A percentile compares a stretch with the other conserved stretches of the same genome.
These are phyloP conservation scores for Palloptera scutellata DNA, from an alignment of 2,888 invertebrate genomes.

Conservation along the genomic window DNA sequence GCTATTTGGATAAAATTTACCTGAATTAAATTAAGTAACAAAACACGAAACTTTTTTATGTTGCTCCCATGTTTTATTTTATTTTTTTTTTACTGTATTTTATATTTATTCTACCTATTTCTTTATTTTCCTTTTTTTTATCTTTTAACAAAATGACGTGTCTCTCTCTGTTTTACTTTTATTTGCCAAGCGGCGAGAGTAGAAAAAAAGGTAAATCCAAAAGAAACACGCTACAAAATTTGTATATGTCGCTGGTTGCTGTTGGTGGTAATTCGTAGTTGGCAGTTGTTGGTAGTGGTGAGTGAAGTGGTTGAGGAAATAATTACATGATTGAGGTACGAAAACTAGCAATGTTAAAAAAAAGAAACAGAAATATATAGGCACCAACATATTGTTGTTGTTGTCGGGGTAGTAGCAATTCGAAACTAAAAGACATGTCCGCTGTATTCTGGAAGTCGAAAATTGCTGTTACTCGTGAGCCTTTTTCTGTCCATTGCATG, in stretches of 20 bases:
- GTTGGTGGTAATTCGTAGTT: conserved; percentile 32
- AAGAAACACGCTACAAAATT: conserved; percentile 49
- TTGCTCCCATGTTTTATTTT: conserved; percentile 35
- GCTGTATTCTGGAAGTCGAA: conserved; percentile 31
- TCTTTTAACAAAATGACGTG: conserved; percentile 40
- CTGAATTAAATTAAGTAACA: conserved; percentile 60
- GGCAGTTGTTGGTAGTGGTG: conserved; percentile 30
- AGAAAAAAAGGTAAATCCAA: conserved; percentile 35
- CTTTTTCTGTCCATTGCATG: too few species aligned
- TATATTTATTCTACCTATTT: conserved; percentile 22
- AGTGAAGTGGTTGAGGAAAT: conserved; percentile 59
- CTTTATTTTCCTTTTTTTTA: conserved; percentile 27
- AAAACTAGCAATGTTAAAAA: conserved; percentile 23
- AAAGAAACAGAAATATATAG: background rate
- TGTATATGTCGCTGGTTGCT: conserved; percentile 28
- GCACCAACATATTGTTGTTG: conserved; percentile 5
- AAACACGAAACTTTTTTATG: conserved; percentile 52
- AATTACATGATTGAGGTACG: conserved; percentile 63
- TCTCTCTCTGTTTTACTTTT: conserved; percentile 41
- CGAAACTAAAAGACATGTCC: conserved; percentile 51
- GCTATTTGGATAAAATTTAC: conserved; percentile 47
- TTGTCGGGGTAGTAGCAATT: conserved; percentile 28
- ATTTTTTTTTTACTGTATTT: conserved; percentile 5
- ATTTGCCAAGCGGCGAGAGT: conserved; percentile 43
- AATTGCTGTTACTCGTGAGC: background rate